Evolutionary conservation across 2,113 vertebrate species (phyloP).

Genomic region (Arvicanthis niloticus): DNA sequence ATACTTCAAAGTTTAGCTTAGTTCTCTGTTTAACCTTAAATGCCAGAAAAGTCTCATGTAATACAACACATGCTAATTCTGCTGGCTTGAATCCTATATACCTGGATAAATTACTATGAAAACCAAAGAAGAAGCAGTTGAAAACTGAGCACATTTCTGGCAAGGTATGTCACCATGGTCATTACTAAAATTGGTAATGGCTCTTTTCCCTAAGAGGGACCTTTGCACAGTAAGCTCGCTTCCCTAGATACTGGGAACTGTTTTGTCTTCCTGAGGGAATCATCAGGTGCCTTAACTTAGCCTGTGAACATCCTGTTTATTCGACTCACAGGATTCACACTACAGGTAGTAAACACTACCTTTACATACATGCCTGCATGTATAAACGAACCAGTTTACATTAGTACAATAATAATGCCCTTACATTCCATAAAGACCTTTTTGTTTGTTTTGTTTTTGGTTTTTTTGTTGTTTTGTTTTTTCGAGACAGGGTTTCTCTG

Average conservation of each 20-base stretch:
- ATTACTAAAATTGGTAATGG: background rate
- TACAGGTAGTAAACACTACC: background rate
- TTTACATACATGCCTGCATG: background rate
- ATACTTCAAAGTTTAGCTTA: background rate
- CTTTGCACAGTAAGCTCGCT: background rate
- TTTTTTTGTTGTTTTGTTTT: too few relatives aligned
- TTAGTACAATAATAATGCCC: background rate
- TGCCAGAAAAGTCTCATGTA: background rate
- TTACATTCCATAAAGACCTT: background rate
- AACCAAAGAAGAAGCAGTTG: background rate
- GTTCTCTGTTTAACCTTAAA: conserved; percentile 15
- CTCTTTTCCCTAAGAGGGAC: background rate
- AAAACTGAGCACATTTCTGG: background rate
- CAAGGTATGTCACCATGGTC: background rate
- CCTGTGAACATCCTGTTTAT: background rate
- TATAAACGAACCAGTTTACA: background rate
- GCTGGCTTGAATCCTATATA: background rate
- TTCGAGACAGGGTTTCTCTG: too few relatives aligned
- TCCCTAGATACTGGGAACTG: background rate
- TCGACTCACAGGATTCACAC: background rate
- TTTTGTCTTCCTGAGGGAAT: background rate
- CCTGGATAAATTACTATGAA: background rate
- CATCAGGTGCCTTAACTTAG: fast-evolving
- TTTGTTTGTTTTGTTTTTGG: too few relatives aligned
- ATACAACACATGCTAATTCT: background rate